Evolutionary conservation across 2,888 invertebrate genomes (phyloP), one percentile per base, ranked within the genome.

Genomic region (Galeopsomyia nigrocyanea): DNA sequence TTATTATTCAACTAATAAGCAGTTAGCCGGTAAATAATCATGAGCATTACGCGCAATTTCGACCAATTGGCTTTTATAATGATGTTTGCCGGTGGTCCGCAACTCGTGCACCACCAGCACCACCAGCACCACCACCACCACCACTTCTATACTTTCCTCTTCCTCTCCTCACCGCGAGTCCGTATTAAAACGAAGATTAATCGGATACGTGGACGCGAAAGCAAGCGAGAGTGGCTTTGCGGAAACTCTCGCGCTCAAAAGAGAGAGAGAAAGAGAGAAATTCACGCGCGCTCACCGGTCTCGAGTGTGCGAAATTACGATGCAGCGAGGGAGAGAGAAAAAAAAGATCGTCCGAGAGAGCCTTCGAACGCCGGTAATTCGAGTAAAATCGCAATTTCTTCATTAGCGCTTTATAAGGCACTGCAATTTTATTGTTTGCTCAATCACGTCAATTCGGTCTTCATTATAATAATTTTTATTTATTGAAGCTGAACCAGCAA

Each of bases 11-110:
- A 66, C 62, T 66, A 72, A 75, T 72, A 72, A 75, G 75, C 69
- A 72, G 72, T 72, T 69, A 63, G 71, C 63, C 71, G 22, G 69
- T 66, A 72, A 72, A 75, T 75, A 68, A 75, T 75, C 71, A 71
- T 72, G 66, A 75, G 50, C 62, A 75, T 71, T 69, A 69, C 68
- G 75, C 58, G 75, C 49, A 75, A 75, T 75, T 75, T 75, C 63
- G 69, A 66, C 71, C 72, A 75, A 75, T 75, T 75, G 71, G 72
- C 68, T 72, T 69, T 75, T 71, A 72, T 75, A 75, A 75, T 75
- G 71, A 75, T 69, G 72, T 72, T 49, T 66, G 71, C 75, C 72
- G 75, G 75, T 75, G 75, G 75, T 75, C 75, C 63, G 26, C 50
- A 17, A 10, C 26, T 22, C 57, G n/a, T 9, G 57, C 26, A 31